Percentiles rank a stretch among this genome's conserved stretches.
Evolutionary conservation across 2,888 invertebrate genomes (phyloP).

Genomic region (Petrolisthes cinctipes): DNA sequence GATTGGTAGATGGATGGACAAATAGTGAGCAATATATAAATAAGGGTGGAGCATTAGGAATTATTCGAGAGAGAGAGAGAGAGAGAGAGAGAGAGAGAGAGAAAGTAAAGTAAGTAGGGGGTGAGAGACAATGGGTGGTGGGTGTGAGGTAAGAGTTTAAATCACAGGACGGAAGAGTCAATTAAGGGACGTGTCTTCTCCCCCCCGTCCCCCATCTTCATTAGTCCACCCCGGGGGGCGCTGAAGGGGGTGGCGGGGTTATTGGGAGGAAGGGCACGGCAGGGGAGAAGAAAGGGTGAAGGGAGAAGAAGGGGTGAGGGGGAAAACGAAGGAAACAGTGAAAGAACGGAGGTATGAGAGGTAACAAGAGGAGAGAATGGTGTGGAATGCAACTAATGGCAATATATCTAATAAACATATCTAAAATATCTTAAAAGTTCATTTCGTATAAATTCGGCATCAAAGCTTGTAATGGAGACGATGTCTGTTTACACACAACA

Average conservation of each 20-base stretch:
- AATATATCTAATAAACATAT: too few species aligned
- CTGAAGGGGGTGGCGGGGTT: neutral
- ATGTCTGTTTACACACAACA: too few species aligned
- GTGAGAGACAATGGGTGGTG: neutral
- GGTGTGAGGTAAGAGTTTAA: conserved; percentile 25
- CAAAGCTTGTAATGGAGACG: too few species aligned
- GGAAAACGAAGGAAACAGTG: conserved; percentile 7
- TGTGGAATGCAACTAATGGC: neutral
- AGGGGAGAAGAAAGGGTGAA: neutral
- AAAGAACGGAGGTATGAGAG: neutral
- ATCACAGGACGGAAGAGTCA: conserved; percentile 28
- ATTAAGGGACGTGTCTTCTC: conserved; percentile 15
- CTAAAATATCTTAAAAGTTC: too few species aligned
- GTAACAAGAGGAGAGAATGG: neutral
- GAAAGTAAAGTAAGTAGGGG: neutral
- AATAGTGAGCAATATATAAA: neutral
- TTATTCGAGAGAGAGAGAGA: too few species aligned
- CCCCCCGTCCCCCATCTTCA: neutral
- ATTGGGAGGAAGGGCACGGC: neutral
- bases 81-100: neutral
- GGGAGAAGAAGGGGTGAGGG: neutral
- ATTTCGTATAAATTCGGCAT: too few species aligned
- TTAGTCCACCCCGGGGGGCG: neutral
- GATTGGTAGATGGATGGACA: neutral
- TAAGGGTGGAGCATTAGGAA: neutral